Conservation (phyloP, 2,888 invertebrate genomes). For the Gymnoscelis rufifasciata region DNA sequence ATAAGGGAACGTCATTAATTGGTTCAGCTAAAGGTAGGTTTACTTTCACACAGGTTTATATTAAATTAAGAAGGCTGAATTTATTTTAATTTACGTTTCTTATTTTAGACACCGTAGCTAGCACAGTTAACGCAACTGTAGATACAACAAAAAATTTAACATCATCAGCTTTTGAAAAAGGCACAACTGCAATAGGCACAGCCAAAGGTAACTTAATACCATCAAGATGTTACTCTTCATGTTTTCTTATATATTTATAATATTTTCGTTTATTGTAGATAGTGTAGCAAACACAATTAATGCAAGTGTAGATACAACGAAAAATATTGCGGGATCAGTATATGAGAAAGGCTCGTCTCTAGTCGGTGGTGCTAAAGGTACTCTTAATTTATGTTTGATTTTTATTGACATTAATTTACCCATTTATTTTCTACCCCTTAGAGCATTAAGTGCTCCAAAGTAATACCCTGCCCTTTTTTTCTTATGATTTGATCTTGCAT, state of each 20-base stretch:
- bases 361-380: conserved; percentile 51
- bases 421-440: not conserved
- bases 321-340: conserved; percentile 44
- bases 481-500: too few relatives aligned
- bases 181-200: conserved; percentile 27
- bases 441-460: too few relatives aligned
- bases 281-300: conserved; percentile 47
- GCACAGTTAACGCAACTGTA: conserved; percentile 27
- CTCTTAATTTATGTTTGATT: not conserved
- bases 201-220: conserved; percentile 21
- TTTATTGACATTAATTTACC: not conserved
- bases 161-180: conserved; percentile 34
- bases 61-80: not conserved
- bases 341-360: conserved; percentile 46
- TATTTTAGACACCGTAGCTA: conserved; percentile 26
- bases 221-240: too few relatives aligned
- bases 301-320: conserved; percentile 50
- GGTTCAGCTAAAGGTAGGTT: conserved; percentile 30
- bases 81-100: not conserved
- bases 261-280: conserved; percentile 43
- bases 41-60: not conserved
- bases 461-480: too few relatives aligned
- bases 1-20: conserved; percentile 46
- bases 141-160: conserved; percentile 37
- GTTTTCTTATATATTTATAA: not conserved